Base-by-base conservation (phyloP, 1,140 invertebrate genomes). In the Formica selysi region DNA sequence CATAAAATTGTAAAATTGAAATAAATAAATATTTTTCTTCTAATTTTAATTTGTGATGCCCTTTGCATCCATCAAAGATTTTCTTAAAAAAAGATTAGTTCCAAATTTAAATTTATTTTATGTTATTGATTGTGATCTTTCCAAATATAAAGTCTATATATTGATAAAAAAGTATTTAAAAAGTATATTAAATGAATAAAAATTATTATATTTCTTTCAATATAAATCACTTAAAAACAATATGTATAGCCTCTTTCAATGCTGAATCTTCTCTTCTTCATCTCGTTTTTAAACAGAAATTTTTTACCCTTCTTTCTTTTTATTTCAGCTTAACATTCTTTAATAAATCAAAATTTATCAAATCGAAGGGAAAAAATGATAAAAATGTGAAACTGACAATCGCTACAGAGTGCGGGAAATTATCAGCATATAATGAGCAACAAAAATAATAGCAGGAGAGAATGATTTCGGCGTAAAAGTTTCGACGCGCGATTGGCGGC, bases 401-500 rank as follows among this genome's bases (percentile, higher is more conserved):
- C 26, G 38, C 11, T 65, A 22, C 32, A 26, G 3, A 26, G 8
- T n/a, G 16, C 6, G 7, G 0, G 29, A 44, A 85, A 65, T 85
- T 57, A 57, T 67, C 65, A 54, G 16, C 26, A 7, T 32, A 36
- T 44, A 80, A 79, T 67, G 51, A 44, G 62, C 8, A 51, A 11
- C 48, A 65, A 68, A 80, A 85, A 80, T 65, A 54, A 16, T 13
- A 19, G n/a, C 54, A 29, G 41, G 59, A 29, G 54, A 48, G 59
- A 85, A 85, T 67, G 48, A 85, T 80, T 3, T 16, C 76, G 76
- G 19, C 68, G 62, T 65, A 79, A 85, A 85, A 85, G 76, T 85
- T 85, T 85, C 62, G 62, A 85, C 80, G 65, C 70, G 70, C 64
- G 68, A 83, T 85, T 70, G 81, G 76, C 84, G 74, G 68, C n/a